Evolutionary conservation across 2,113 vertebrate species (phyloP), one percentile per base, ranked within the genome.

Genomic region (Corythaeola cristata): DNA sequence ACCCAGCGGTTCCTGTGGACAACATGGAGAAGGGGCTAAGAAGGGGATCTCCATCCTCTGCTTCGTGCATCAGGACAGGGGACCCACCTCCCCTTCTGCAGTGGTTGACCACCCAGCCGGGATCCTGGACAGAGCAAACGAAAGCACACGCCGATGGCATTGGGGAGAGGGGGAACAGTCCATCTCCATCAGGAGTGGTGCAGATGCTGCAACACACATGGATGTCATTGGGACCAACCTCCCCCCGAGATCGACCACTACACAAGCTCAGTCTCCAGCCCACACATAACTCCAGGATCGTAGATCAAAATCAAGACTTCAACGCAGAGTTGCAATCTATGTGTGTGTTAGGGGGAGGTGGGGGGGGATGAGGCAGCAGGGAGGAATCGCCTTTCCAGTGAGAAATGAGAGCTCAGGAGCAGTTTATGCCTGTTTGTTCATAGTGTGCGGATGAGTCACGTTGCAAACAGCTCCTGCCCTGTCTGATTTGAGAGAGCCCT

Each of bases 361-460:
- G 23, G 18, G 88, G 64, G 60, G 9, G 50, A 62, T 95, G 96
- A 96, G 87, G 89, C 80, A 96, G 76, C 3, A 0, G 60, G 60
- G 33, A 93, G 59, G 90, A 92, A 93, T 87, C 64, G 62, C 47
- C 77, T 62, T 88, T 96, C 67, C 12, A 1, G 58, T 74, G 87
- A 89, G 94, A 91, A 85, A 85, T 6, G 28, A 73, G 84, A 47
- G 67, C 53, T 88, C 58, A 66, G 92, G 89, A 93, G 92, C 33
- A 55, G 94, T 92, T 91, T 23, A 23, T 95, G 94, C 96, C 96
- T 97, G 96, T 90, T 94, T 76, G 84, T 81, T 95, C 94, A 78
- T 50, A 68, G 72, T 44, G 84, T 44, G 63, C 2, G 1, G 58
- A 33, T 92, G 95, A 96, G 87, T 95, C 95, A 97, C 3, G 0